Evolutionary conservation across 2,113 vertebrate species (phyloP).

Genomic region (Phylloscopus trochiloides): DNA sequence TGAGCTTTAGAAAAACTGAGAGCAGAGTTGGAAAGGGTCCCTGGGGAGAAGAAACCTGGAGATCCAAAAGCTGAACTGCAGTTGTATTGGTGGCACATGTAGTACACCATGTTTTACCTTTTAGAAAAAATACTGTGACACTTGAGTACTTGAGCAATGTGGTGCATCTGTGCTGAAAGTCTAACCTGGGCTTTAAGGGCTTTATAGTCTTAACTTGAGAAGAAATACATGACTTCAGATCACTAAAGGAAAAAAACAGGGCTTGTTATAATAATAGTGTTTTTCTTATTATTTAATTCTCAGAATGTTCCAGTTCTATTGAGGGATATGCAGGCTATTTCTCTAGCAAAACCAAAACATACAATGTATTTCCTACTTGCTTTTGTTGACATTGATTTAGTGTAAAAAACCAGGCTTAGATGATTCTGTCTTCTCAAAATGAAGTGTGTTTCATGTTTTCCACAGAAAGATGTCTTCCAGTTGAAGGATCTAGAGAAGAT

Average conservation of each 20-base stretch:
- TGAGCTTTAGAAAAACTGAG: background rate
- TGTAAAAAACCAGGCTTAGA: background rate
- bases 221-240: background rate
- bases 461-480: constrained; percentile 97
- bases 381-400: background rate
- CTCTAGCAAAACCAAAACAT: background rate
- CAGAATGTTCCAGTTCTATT: background rate
- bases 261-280: background rate
- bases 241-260: background rate
- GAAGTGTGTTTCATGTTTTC: constrained; percentile 22
- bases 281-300: background rate
- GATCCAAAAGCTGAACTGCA: background rate
- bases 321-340: background rate
- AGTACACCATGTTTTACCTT: background rate
- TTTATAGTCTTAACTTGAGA: background rate
- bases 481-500: constrained; percentile 98
- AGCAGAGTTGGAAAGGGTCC: background rate
- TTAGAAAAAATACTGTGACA: background rate
- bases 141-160: background rate
- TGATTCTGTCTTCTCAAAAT: background rate
- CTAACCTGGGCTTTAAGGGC: background rate
- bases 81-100: background rate
- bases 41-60: background rate
- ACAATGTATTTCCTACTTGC: background rate
- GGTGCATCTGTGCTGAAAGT: background rate